Percentiles rank a stretch among this genome's conserved stretches.
Evolutionary conservation across 2,113 vertebrate genomes (phyloP).

Genomic region (Chinchilla lanigera): DNA sequence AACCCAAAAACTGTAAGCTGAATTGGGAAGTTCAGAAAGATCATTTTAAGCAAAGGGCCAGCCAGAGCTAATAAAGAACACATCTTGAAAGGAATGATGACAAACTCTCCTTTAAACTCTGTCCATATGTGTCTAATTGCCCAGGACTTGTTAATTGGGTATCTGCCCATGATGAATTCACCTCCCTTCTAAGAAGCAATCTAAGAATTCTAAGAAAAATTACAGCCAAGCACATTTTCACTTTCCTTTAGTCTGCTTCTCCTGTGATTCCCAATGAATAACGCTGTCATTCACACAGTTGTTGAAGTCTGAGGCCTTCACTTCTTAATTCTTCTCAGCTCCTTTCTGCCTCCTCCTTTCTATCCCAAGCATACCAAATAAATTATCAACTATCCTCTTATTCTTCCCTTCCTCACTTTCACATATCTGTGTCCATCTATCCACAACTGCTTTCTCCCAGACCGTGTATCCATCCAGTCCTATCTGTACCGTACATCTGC

Average conservation of each 20-base stretch:
- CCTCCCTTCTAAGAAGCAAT: background rate
- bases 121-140: background rate
- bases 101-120: background rate
- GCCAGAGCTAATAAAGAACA: background rate
- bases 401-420: background rate
- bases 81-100: background rate
- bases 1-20: background rate
- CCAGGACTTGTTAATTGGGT: background rate
- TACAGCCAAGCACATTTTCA: background rate
- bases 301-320: background rate
- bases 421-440: background rate
- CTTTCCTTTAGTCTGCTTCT: background rate
- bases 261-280: background rate
- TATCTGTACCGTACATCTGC: background rate
- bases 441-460: background rate
- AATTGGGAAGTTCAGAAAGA: background rate
- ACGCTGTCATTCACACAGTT: background rate
- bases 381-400: background rate
- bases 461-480: background rate
- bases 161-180: background rate
- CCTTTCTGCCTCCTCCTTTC: background rate
- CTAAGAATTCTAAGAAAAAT: background rate
- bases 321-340: background rate
- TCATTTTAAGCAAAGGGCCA: background rate
- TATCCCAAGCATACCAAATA: background rate